These are phyloP conservation scores for Dicrurus megarhynchus DNA, from an alignment of 2,113 vertebrate genomes.

Conservation along the genomic window DNA sequence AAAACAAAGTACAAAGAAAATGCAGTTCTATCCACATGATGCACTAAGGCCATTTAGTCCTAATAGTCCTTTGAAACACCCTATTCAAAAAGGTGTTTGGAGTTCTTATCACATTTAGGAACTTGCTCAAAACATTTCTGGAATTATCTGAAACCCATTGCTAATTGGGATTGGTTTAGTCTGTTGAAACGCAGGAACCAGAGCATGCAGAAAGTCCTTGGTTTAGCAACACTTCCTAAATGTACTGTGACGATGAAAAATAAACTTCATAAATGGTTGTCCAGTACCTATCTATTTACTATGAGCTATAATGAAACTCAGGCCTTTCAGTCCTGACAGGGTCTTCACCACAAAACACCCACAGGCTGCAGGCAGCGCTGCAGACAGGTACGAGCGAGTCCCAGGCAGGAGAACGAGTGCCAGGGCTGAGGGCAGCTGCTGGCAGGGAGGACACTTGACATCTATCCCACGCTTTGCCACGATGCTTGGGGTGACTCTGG, in stretches of 20 bases:
- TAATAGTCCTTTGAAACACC: background rate
- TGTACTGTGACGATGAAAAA: background rate
- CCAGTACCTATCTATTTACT: background rate
- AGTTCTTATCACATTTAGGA: background rate
- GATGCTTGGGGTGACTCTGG: rapidly evolving
- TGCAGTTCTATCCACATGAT: background rate
- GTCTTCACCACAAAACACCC: background rate
- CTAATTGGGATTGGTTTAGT: background rate
- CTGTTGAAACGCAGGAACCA: background rate
- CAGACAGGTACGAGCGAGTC: rapidly evolving
- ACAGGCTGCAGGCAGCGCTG: background rate
- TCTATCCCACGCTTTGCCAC: rapidly evolving
- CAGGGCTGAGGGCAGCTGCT: background rate
- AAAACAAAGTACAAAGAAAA: background rate
- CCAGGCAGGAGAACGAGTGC: rapidly evolving
- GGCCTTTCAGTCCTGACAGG: background rate
- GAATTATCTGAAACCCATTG: background rate
- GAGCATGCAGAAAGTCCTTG: background rate
- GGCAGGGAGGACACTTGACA: background rate
- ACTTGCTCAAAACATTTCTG: background rate
- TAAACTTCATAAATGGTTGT: background rate
- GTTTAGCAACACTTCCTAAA: background rate
- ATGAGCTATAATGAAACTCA: background rate
- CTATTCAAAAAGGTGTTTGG: background rate
- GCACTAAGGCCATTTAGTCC: background rate